Evolutionary conservation across 2,113 vertebrate species (phyloP), one percentile per base, ranked within the genome.

Genomic region (Dasypus novemcinctus): DNA sequence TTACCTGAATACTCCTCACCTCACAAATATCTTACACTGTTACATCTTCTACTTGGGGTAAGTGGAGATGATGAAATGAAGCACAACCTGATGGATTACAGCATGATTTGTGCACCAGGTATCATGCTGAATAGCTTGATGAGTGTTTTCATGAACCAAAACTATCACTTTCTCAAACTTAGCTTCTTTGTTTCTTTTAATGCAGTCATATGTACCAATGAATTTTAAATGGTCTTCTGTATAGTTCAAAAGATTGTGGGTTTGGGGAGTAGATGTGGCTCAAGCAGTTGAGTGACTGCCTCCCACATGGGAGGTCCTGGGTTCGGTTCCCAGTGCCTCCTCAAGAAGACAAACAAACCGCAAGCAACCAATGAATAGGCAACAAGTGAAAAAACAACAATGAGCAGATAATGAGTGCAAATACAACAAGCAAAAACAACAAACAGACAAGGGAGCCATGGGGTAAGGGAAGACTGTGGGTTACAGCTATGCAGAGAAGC

Each of bases 131-230:
- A 61, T 21, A 76, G 49, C 13, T 54, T 68, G 52, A 74, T 21
- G 17, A 31, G 17, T 74, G 89, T 87, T 78, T 95, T 85, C 9
- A 29, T 36, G 78, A 95, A 89, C 89, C 52, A 61, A 89, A 57
- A 31, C 46, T 89, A 4, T 61, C 79, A 81, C 20, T 7, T 57
- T 57, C 20, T 27, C 27, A 52, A 71, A 38, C 5, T 68, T 52
- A 43, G 79, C 36, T 27, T 82, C 7, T 43, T 59, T 78, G 29
- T 87, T 81, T 89, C 38, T 59, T 78, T 83, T 17, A 61, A 66
- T 68, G 29, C 14, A 25, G 18, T 84, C 66, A 85, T 66, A 49
- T 20, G 21, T 61, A 46, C 12, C 31, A 85, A 38, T 52, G 36
- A 46, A 8, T 75, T 96, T 96, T 41, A 80, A 88, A 64, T 21